Percentiles rank a stretch among this genome's conserved stretches.
These are phyloP conservation scores for Leptinotarsa lineolata DNA, from an alignment of 1,140 invertebrate genomes.

Conservation along the genomic window DNA sequence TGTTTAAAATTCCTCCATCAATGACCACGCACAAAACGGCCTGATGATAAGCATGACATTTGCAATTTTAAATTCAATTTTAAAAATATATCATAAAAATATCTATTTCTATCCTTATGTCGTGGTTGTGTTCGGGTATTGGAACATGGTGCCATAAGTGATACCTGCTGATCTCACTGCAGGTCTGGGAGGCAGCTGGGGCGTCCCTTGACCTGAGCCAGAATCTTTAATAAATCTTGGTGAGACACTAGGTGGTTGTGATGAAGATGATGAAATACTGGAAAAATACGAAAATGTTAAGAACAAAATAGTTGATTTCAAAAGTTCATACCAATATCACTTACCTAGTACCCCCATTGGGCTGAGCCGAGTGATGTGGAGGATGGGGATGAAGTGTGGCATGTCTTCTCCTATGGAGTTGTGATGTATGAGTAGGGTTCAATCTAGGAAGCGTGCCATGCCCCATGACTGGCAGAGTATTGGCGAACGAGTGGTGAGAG, in stretches of 20 bases:
- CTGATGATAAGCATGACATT: conserved; percentile 25
- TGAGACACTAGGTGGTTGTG: conserved; percentile 48
- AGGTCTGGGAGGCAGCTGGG: conserved; percentile 50
- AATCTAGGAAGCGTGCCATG: conserved; percentile 55
- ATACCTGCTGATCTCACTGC: conserved; percentile 49
- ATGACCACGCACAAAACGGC: background rate
- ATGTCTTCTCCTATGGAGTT: conserved; percentile 51
- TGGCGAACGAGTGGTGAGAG: conserved; percentile 51
- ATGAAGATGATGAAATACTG: conserved; percentile 19
- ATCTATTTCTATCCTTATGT: conserved; percentile 36
- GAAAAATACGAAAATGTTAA: background rate
- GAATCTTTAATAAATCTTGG: conserved; percentile 48
- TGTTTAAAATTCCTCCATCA: background rate
- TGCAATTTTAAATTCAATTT: background rate
- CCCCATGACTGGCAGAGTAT: conserved; percentile 45
- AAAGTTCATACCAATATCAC: conserved; percentile 12
- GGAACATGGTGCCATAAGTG: conserved; percentile 51
- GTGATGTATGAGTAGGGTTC: conserved; percentile 56
- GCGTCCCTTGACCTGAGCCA: conserved; percentile 48
- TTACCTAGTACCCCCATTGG: conserved; percentile 46
- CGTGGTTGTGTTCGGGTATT: conserved; percentile 52
- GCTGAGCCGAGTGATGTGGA: conserved; percentile 22
- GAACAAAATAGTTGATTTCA: too few relatives aligned
- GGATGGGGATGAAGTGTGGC: conserved; percentile 44
- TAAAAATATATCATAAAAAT: background rate